Evolutionary conservation across 2,113 vertebrate genomes (phyloP), one percentile per base, ranked within the genome.

Genomic region (Siniperca chuatsi): DNA sequence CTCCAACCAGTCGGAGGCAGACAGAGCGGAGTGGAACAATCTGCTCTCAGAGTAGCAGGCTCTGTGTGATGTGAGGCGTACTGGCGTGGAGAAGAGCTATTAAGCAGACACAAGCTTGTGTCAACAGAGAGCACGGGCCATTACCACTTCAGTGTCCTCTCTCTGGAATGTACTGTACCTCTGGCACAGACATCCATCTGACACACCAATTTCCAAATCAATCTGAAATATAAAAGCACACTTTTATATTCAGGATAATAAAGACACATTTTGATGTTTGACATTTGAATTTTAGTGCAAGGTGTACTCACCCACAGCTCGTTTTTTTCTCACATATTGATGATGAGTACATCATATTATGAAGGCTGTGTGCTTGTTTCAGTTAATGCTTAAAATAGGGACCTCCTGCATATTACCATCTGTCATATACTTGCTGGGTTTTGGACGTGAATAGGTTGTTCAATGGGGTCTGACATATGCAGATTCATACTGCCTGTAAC

Each of bases 1-100:
- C 81, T 74, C 18, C 29, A 82, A 48, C 89, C 75, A 61, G 90
- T 89, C 79, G 82, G 77, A 82, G 82, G 69, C 90, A 75, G 90
- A 72, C 18, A 5, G 58, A 71, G 70, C n/a, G 0, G 58, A 20
- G 46, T 7, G 11, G 13, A 73, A 68, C 73, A 69, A 50, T 78
- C 77, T 60, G 75, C 48, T 54, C 75, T 61, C 25, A 25, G 76
- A 78, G 72, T 76, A 65, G 48, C 80, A 40, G 35, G 35, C 40
- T 78, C 6, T 23, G 20, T 21, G 33, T 48, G 61, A 33, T 50
- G 61, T 48, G 64, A 75, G 57, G 66, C 73, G 52, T 18, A 29
- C 21, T 11, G 46, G 67, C 40, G 40, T 64, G 44, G 25, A 65
- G 79, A 66, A 18, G 44, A 66, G 83, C 72, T 65, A 54, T 80